Base-by-base conservation (phyloP, 2,888 invertebrate genomes). In the Physocephala rufipes region DNA sequence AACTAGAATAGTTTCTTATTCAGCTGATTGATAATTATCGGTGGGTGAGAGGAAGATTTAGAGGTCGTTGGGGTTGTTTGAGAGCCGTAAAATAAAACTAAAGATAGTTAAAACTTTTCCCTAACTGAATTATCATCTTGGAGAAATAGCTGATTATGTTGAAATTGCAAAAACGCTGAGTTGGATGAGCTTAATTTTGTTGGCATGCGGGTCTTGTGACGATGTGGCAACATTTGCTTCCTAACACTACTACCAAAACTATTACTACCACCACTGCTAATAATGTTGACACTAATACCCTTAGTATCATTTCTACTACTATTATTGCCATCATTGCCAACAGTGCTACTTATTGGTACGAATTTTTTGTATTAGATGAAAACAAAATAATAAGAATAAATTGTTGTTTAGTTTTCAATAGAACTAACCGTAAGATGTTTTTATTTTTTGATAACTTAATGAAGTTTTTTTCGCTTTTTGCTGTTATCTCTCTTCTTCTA, bases 121-220 rank as follows among this genome's bases (percentile, higher is more conserved):
- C 30, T 12, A 36, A 12, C 43, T 36, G 55, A 66, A 55, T 66
- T 66, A 66, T 66, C 55, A 66, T 66, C 55, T 66, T 21, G 36
- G 53, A 55, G 36, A 66, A 66, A n/a, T 30, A 43, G 66, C 53
- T 66, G 66, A 66, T 66, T 66, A 30, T 55, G n/a, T 63, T 45
- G 66, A 66, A 53, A 61, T 28, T 67, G 59, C 12, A 47, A 47
- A 30, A 47, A 30, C 45, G 45, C 59, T 59, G 49, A 67, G 49
- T 12, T 45, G 47, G 59, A 67, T 58, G 45, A 49, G 59, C 59
- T 45, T 24, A 36, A 67, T 19, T 49, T 65, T 26, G 45, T 9
- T 53, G 30, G 51, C 53, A 13, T 21, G 65, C 63, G 43, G 28
- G 51, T 24, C 15, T 19, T 36, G 43, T 21, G 3, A 43, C 62